A percentile compares a stretch with the other conserved stretches of the same genome.
Evolutionary conservation across 2,113 vertebrate genomes (phyloP).

Genomic region (Camarhynchus parvulus): DNA sequence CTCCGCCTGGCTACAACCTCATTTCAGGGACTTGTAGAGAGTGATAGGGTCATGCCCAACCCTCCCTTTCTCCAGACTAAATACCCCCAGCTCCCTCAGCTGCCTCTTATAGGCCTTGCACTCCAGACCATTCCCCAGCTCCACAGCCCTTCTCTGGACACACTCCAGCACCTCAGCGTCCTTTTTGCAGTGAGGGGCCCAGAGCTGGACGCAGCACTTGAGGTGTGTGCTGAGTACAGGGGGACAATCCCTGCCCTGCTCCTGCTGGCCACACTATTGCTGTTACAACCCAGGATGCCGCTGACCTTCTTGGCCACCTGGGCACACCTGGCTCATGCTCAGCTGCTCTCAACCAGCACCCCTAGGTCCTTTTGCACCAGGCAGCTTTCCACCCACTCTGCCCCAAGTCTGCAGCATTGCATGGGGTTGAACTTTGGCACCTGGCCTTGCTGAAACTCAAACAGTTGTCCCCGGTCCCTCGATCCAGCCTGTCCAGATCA

Average conservation of each 20-base stretch:
- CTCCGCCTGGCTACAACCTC: not conserved
- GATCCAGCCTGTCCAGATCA: not conserved
- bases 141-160: not conserved
- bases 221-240: too few relatives aligned
- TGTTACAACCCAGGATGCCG: not conserved
- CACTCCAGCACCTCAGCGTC: rapidly evolving
- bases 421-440: not conserved
- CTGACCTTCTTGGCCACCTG: not conserved
- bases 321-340: not conserved
- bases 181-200: not conserved
- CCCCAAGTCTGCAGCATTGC: not conserved
- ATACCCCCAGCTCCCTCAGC: not conserved
- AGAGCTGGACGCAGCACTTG: not conserved
- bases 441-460: not conserved
- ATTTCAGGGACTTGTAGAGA: not conserved
- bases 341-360: not conserved
- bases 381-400: not conserved
- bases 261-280: not conserved
- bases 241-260: rapidly evolving
- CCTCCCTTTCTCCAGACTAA: not conserved
- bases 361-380: not conserved
- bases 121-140: not conserved
- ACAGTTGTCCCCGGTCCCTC: not conserved
- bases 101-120: not conserved
- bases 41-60: rapidly evolving